Evolutionary conservation across 2,113 vertebrate species (phyloP), one percentile per base, ranked within the genome.

Genomic region (Bettongia penicillata): DNA sequence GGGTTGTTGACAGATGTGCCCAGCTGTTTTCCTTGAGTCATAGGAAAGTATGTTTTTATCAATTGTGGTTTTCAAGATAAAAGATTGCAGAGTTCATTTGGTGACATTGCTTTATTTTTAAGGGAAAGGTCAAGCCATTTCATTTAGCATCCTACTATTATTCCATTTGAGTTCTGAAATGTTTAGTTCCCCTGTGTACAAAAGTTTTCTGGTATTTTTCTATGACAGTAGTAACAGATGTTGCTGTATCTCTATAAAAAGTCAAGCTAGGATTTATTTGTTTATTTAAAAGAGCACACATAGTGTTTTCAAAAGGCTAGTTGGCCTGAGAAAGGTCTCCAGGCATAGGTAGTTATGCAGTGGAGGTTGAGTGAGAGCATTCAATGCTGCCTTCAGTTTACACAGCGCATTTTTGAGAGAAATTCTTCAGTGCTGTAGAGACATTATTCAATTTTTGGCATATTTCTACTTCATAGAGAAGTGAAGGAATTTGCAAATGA

Each of bases 1-100:
- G 49, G 24, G 0, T 43, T 51, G 47, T 96, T 94, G 96, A 97
- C 97, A 98, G 97, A 97, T 98, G 98, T 97, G 96, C 93, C 94
- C 97, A 99, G 98, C 98, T 99, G 98, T 98, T 93, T 98, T 52
- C 91, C 93, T 96, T 57, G 89, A 97, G 23, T 94, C 50, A 93
- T 47, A 96, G 91, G 90, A 95, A 97, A 95, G 23, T 77, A 95
- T 95, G 51, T 55, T 97, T 94, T 93, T 52, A 89, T 97, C 53
- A 52, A 10, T 95, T 55, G 28, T 94, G 92, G 91, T 95, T 95
- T 96, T 95, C 49, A 89, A 93, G 25, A 43, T 92, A 93, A 94
- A 93, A 93, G 93, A 91, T 94, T 92, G 84, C n/a, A 50, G 93
- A 95, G 68, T 96, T 93, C 97, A 96, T 95, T 98, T 97, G 55